Base-by-base conservation (phyloP, 1,140 invertebrate species). In the Heliconius hermathena region DNA sequence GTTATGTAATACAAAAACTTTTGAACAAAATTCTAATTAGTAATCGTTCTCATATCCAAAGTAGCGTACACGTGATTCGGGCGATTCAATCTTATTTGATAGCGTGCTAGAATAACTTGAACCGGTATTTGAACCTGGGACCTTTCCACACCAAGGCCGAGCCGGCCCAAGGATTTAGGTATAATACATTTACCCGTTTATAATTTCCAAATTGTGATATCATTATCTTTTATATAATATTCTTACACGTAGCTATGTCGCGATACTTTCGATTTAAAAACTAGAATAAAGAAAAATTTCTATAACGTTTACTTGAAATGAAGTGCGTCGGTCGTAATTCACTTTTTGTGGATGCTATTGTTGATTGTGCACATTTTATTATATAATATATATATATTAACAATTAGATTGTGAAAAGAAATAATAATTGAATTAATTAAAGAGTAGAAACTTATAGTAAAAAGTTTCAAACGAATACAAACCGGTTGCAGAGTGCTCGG, bases 371-470 rank as follows among this genome's bases (percentile, higher is more conserved):
- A 66, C 60, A 22, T 66, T 66, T 66, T 66, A 66, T 66, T 66
- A 66, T 66, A 66, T 66, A 66, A 49, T 49, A 49, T 52, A 52
- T 52, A 66, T 66, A 26, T 60, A 66, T 66, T 29, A n/a, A 66
- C 60, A 66, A 66, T 66, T 66, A 29, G 3, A 29, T 29, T 66
- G 60, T 66, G 60, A 29, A 26, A 66, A 66, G 60, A 66, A 66
- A 66, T 66, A 66, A 66, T 66, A 66, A 66, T 66, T 66, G 60
- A 66, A 66, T 66, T 66, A 66, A 66, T 66, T 66, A 66, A 66
- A 66, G 60, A 66, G 60, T 66, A 66, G 60, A 66, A 66, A 66
- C 60, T 66, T 66, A 66, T 66, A 66, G 60, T 66, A 66, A 66
- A 66, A 66, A 66, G 60, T 66, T 66, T 66, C 6, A 66, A 66